phyloP scores from a whole-genome alignment of 2,797 vertebrate species.

The Pteropus rufus region DNA sequence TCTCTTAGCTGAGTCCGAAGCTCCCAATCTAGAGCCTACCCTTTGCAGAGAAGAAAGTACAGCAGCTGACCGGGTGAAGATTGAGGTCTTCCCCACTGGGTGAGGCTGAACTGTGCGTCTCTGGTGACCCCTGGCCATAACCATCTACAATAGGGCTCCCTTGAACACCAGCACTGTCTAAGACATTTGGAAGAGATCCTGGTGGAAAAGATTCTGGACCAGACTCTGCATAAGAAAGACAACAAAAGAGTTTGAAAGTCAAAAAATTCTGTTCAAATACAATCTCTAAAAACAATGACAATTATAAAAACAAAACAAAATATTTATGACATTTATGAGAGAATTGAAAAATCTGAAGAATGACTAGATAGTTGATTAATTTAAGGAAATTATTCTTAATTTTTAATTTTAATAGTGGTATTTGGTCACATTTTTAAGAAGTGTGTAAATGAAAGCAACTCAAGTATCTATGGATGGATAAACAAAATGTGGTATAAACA shows the following conservation, averaged over 20 bases:
- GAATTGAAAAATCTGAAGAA: conserved; percentile 20
- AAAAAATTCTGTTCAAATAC: conserved; percentile 12
- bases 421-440: background rate
- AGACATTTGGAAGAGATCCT: conserved; percentile 78
- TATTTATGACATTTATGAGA: background rate
- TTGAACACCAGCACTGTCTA: conserved; percentile 70
- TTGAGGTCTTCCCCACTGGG: conserved; percentile 88
- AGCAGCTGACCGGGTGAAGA: conserved; percentile 86
- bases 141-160: conserved; percentile 84
- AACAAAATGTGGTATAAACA: background rate
- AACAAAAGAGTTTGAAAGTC: background rate
- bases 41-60: background rate
- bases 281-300: background rate
- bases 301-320: background rate
- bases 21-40: background rate
- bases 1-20: background rate
- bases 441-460: background rate
- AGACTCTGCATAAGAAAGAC: conserved; percentile 84
- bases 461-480: background rate
- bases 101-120: conserved; percentile 91
- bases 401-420: background rate
- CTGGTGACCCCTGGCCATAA: conserved; percentile 84
- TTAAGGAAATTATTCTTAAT: background rate
- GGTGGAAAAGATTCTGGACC: conserved; percentile 86
- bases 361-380: background rate